Conservation (phyloP, 2,888 invertebrate species). For the Zhuqinia jingwanae region DNA sequence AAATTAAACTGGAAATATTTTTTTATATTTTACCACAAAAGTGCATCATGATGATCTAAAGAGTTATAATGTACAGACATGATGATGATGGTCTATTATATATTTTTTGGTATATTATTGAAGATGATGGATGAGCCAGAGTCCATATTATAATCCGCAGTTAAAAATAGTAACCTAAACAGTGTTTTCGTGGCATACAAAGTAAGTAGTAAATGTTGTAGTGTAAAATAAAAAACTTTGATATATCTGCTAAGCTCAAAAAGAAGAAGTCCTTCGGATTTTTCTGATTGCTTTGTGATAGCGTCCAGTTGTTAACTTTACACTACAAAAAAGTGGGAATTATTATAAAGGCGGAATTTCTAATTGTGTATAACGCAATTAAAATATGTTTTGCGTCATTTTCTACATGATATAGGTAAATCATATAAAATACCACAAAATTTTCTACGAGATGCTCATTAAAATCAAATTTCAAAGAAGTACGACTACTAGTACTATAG, state of each 20-base stretch:
- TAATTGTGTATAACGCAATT: neutral
- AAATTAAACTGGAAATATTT: too few species aligned
- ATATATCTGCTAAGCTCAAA: too few species aligned
- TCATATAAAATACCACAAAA: neutral
- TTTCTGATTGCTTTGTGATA: constrained; percentile 11
- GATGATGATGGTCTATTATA: neutral
- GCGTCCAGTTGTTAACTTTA: neutral
- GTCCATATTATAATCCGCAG: too few species aligned
- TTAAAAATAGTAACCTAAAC: too few species aligned
- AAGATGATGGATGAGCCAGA: too few species aligned
- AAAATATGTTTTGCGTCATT: constrained; percentile 49
- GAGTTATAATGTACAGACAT: too few species aligned
- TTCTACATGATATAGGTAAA: neutral
- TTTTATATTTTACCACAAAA: too few species aligned
- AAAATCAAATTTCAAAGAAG: neutral
- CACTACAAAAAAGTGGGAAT: neutral
- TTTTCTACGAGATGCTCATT: constrained; percentile 6
- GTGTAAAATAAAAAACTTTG: too few species aligned
- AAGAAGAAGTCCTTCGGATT: constrained; percentile 22
- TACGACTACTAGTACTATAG: too few species aligned
- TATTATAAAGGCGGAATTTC: neutral
- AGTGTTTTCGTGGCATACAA: too few species aligned
- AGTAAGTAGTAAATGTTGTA: too few species aligned
- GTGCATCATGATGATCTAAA: too few species aligned
- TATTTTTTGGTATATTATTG: neutral